phyloP scores from a whole-genome alignment of 2,113 vertebrate species.

The Tachycineta bicolor region DNA sequence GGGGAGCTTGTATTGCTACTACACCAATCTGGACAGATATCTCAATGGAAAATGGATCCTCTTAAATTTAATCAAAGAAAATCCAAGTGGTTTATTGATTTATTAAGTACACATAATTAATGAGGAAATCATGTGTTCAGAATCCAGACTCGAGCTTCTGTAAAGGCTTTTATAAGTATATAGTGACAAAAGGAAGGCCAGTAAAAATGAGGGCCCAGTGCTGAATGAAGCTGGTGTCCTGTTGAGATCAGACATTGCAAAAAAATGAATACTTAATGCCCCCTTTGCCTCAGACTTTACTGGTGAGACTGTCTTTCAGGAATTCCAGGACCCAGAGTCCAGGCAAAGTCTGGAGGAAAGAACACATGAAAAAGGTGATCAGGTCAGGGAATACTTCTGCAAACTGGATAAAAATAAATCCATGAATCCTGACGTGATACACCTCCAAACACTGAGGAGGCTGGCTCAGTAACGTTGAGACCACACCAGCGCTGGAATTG shows the following conservation, averaged over 20 bases:
- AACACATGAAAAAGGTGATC: background rate
- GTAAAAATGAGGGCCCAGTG: background rate
- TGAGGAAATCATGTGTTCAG: background rate
- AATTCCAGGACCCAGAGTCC: background rate
- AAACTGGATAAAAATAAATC: background rate
- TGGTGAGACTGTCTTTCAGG: background rate
- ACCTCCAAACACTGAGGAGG: background rate
- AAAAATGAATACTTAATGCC: background rate
- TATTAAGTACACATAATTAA: background rate
- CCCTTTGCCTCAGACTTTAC: background rate
- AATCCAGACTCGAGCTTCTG: background rate
- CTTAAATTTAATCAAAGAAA: background rate
- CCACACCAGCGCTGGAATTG: background rate
- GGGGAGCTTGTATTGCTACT: background rate
- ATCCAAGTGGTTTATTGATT: background rate
- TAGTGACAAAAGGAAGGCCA: background rate
- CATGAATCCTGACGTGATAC: background rate
- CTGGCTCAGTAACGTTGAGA: background rate
- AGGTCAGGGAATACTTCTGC: background rate
- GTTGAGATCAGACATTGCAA: rapidly evolving
- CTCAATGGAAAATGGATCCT: background rate
- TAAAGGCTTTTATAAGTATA: background rate
- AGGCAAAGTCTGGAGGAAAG: background rate
- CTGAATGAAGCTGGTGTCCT: background rate
- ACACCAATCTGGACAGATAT: background rate